A percentile compares a stretch with the other conserved stretches of the same genome.
phyloP scores from a whole-genome alignment of 2,888 invertebrate genomes.

The Thecocarcelia acutangulata region DNA sequence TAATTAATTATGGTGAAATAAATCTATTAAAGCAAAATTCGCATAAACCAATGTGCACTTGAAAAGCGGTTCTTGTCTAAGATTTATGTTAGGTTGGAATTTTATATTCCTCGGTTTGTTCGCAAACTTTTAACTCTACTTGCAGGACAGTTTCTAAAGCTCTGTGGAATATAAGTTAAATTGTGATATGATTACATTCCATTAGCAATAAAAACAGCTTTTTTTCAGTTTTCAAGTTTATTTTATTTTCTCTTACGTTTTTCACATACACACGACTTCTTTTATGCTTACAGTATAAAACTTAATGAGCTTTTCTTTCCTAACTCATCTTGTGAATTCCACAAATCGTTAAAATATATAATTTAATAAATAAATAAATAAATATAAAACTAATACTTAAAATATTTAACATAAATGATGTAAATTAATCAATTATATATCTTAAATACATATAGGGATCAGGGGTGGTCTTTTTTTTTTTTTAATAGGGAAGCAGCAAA shows the following conservation, averaged over 20 bases:
- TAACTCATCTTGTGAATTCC: conserved; percentile 12
- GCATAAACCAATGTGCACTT: no score
- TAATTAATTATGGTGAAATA: no score
- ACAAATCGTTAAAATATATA: conserved; percentile 12
- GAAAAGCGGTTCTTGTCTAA: no score
- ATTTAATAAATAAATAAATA: conserved; percentile 35
- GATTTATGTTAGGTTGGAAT: no score
- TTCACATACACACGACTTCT: conserved; percentile 25
- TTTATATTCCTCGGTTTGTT: no score
- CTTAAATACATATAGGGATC: conserved; percentile 18
- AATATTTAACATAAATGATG: conserved; percentile 42
- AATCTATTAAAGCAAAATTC: no score
- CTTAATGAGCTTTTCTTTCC: conserved; percentile 11
- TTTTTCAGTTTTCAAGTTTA: neutral
- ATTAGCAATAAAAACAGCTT: no score
- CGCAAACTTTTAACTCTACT: no score
- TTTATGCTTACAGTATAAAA: conserved; percentile 32
- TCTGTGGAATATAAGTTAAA: no score
- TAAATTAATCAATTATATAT: conserved; percentile 57
- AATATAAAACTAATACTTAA: conserved; percentile 51
- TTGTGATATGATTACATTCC: no score
- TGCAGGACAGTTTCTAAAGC: no score
- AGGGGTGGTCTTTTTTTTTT: conserved; percentile 1
- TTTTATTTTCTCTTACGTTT: conserved; percentile 33
- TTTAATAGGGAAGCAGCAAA: conserved; percentile 33